These are phyloP conservation scores for Eonycteris spelaea DNA, from an alignment of 2,113 vertebrate genomes.

Conservation along the genomic window DNA sequence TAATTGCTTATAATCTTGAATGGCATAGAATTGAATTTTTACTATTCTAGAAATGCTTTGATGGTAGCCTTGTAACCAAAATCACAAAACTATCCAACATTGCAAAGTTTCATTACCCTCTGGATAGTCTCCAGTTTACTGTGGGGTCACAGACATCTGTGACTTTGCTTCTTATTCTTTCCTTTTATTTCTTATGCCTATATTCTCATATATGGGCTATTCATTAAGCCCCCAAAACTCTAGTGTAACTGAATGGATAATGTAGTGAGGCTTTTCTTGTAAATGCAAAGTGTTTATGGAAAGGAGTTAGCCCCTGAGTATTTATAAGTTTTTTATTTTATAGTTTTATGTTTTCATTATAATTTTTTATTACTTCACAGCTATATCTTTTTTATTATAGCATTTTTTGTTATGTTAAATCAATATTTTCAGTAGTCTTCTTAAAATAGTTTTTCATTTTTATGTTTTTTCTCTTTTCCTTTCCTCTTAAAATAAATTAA, in stretches of 20 bases:
- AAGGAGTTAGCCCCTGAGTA: background rate
- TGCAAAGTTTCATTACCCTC: background rate
- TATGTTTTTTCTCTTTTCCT: background rate
- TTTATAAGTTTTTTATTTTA: constrained; percentile 34
- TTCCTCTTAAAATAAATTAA: background rate
- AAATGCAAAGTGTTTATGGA: background rate
- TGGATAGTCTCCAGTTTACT: background rate
- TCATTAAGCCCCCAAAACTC: background rate
- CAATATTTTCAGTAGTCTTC: constrained; percentile 23
- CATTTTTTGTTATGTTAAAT: background rate
- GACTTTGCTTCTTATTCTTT: background rate
- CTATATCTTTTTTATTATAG: background rate
- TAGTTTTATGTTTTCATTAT: background rate
- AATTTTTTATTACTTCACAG: constrained; percentile 24
- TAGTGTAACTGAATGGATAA: background rate
- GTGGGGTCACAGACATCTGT: background rate
- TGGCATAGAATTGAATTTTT: background rate
- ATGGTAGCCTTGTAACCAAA: background rate
- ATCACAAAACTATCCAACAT: background rate
- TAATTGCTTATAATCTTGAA: background rate
- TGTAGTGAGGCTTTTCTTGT: background rate
- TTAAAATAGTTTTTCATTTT: constrained; percentile 35
- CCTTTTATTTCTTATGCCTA: background rate
- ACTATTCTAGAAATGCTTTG: background rate
- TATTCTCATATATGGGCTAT: background rate